phyloP scores from a whole-genome alignment of 2,113 vertebrate species.

The Pachyramphus minor region DNA sequence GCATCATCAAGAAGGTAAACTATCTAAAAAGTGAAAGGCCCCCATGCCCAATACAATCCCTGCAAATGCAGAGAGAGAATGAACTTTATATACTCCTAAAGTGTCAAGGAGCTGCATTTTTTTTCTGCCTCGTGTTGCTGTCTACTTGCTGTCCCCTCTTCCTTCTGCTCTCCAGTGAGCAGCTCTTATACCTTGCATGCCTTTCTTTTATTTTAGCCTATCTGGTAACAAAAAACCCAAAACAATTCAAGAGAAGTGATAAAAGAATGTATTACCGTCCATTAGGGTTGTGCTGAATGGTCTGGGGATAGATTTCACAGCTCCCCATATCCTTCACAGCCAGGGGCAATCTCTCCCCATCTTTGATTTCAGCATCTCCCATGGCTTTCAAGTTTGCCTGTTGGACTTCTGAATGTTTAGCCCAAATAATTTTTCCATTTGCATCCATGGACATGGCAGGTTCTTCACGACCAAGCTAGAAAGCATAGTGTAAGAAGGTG shows the following conservation, averaged over 20 bases:
- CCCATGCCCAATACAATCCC: neutral
- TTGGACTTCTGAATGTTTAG: slow-evolving; percentile 96
- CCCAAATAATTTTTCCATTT: slow-evolving; percentile 98
- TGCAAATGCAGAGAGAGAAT: neutral
- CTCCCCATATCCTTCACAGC: slow-evolving; percentile 99
- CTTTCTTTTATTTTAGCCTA: neutral
- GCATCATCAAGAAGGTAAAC: neutral
- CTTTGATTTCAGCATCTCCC: slow-evolving; percentile 97
- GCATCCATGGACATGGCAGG: slow-evolving; percentile 99
- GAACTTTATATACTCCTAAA: neutral
- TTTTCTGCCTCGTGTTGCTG: neutral
- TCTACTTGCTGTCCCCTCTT: neutral
- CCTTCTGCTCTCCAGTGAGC: neutral
- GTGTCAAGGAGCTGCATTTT: neutral
- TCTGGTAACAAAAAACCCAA: neutral
- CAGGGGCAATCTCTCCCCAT: slow-evolving; percentile 92
- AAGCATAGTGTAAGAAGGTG: neutral
- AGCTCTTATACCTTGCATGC: neutral
- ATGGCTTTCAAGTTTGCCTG: slow-evolving; percentile 99
- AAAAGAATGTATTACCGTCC: slow-evolving; percentile 79
- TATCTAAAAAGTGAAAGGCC: neutral
- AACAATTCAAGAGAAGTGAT: neutral
- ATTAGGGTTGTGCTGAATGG: slow-evolving; percentile 97
- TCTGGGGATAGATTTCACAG: slow-evolving; percentile 99
- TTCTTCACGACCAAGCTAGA: slow-evolving; percentile 93